Conservation (phyloP, 2,888 invertebrate genomes). For the Chironomus riparius region DNA sequence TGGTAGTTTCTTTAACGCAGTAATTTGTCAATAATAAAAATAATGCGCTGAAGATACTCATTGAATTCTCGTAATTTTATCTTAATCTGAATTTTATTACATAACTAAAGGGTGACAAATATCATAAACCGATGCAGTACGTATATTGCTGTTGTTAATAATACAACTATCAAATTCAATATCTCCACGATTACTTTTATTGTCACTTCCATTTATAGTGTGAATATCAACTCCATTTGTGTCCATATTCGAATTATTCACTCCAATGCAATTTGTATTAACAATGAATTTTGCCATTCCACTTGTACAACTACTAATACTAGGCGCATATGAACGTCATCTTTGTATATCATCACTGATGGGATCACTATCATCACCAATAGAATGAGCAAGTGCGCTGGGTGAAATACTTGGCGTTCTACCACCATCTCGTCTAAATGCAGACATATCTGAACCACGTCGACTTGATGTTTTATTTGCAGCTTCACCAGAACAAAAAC, state of each 20-base stretch:
- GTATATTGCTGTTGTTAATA: neutral
- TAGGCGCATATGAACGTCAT: constrained; percentile 45
- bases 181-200: neutral
- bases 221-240: neutral
- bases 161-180: neutral
- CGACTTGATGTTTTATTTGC: constrained; percentile 42
- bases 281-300: constrained; percentile 31
- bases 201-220: neutral
- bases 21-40: too few relatives aligned
- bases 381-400: constrained; percentile 45
- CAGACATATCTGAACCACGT: constrained; percentile 50
- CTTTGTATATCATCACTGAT: constrained; percentile 46
- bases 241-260: constrained; percentile 13
- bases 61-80: too few relatives aligned
- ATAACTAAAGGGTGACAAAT: constrained; percentile 43
- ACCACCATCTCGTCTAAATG: constrained; percentile 34
- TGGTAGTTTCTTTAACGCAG: too few relatives aligned
- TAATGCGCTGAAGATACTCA: too few relatives aligned
- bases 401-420: constrained; percentile 50
- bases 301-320: constrained; percentile 29
- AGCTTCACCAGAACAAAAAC: constrained; percentile 55
- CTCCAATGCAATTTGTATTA: constrained; percentile 35
- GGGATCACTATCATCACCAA: constrained; percentile 50
- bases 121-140: constrained; percentile 39
- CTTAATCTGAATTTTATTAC: constrained; percentile 31